phyloP scores from a whole-genome alignment of 1,140 invertebrate genomes.

The Scaptomyza pallida region DNA sequence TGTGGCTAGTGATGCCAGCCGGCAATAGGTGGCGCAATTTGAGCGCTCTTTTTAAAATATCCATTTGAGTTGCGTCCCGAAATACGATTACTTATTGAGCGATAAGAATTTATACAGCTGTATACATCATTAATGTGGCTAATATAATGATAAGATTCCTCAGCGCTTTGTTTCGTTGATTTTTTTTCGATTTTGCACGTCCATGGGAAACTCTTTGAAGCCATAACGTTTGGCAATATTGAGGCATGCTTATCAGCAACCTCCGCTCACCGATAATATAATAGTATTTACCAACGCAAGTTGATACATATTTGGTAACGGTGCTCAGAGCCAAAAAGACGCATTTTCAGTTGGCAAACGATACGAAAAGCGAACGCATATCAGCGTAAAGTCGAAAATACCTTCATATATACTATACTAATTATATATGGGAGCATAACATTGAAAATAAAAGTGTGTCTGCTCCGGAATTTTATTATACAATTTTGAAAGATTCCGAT shows the following conservation, averaged over 20 bases:
- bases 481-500: background rate
- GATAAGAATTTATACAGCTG: conserved; percentile 30
- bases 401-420: background rate
- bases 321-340: conserved; percentile 33
- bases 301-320: conserved; percentile 62
- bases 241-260: conserved; percentile 55
- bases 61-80: background rate
- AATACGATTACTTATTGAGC: background rate
- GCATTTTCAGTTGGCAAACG: conserved; percentile 67
- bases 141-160: conserved; percentile 60
- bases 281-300: conserved; percentile 43
- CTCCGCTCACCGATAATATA: conserved; percentile 56
- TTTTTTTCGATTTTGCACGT: conserved; percentile 13
- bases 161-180: conserved; percentile 28
- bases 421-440: background rate
- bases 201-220: background rate
- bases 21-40: conserved; percentile 6
- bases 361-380: conserved; percentile 75
- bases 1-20: background rate
- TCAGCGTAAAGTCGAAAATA: conserved; percentile 42
- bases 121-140: conserved; percentile 61
- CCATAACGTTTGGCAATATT: conserved; percentile 38
- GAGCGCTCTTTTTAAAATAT: conserved; percentile 15
- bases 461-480: conserved; percentile 33
- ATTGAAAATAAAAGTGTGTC: conserved; percentile 43